phyloP scores from a whole-genome alignment of 1,140 invertebrate species.

The Helicoverpa armigera region DNA sequence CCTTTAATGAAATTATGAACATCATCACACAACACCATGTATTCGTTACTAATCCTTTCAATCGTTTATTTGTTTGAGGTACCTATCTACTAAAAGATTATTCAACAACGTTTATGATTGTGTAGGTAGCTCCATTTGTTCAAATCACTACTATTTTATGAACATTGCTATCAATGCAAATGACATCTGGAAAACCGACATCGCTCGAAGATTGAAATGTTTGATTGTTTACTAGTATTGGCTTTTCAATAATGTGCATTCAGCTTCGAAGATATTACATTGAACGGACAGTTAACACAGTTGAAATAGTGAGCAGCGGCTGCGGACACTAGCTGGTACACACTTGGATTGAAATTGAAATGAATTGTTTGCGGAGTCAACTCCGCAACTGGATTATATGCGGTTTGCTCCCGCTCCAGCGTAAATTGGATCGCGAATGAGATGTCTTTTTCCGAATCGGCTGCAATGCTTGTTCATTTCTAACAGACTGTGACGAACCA shows the following conservation, averaged over 20 bases:
- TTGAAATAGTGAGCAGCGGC: conserved; percentile 49
- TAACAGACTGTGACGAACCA: conserved; percentile 43
- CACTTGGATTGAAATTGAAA: conserved; percentile 79
- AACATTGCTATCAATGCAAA: conserved; percentile 18
- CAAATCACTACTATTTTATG: conserved; percentile 6
- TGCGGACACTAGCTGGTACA: conserved; percentile 58
- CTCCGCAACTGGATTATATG: conserved; percentile 65
- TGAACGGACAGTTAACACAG: conserved; percentile 23
- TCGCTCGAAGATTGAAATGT: neutral
- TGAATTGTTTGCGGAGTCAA: conserved; percentile 80
- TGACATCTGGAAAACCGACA: neutral
- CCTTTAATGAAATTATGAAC: no score
- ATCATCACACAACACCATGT: no score
- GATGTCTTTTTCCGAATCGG: conserved; percentile 70
- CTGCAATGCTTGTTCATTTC: conserved; percentile 52
- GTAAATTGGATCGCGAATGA: conserved; percentile 77
- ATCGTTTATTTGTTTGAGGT: neutral
- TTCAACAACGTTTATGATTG: no score
- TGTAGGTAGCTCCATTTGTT: no score
- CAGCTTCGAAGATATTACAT: conserved; percentile 11
- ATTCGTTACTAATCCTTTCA: neutral
- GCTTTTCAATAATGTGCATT: conserved; percentile 16
- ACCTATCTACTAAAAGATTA: no score
- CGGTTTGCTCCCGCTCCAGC: conserved; percentile 64
- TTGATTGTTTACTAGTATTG: conserved; percentile 1